These are phyloP conservation scores for Centropus bengalensis DNA, from an alignment of 2,113 vertebrate species.

Conservation along the genomic window DNA sequence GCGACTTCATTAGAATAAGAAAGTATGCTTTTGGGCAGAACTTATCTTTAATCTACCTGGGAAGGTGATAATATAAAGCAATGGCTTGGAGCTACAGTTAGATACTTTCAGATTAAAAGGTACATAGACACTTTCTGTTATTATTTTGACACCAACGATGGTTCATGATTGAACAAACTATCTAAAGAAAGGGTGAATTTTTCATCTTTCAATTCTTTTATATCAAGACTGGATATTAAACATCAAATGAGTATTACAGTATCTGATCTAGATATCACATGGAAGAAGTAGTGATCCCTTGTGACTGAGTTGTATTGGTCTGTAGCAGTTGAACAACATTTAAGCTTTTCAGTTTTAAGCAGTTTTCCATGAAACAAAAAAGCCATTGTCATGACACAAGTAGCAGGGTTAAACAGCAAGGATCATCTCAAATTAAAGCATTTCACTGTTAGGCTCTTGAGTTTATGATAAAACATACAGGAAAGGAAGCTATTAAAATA, in stretches of 20 bases:
- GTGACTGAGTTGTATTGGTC: not conserved
- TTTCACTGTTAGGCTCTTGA: not conserved
- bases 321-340: not conserved
- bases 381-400: not conserved
- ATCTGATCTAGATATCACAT: not conserved
- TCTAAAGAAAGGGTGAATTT: not conserved
- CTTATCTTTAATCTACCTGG: not conserved
- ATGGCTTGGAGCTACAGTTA: not conserved
- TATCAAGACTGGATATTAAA: not conserved
- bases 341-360: not conserved
- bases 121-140: not conserved
- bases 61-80: constrained; percentile 1
- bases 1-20: constrained; percentile 6
- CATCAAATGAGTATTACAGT: not conserved
- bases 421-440: not conserved
- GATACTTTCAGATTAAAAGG: not conserved
- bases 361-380: constrained; percentile 1
- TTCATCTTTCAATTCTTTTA: not conserved
- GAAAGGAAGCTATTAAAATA: not conserved
- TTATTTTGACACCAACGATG: not conserved
- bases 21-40: not conserved
- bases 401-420: not conserved
- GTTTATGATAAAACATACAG: not conserved
- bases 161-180: not conserved
- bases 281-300: not conserved